Base-by-base conservation (phyloP, 2,797 vertebrate genomes). In the Prionace glauca region DNA sequence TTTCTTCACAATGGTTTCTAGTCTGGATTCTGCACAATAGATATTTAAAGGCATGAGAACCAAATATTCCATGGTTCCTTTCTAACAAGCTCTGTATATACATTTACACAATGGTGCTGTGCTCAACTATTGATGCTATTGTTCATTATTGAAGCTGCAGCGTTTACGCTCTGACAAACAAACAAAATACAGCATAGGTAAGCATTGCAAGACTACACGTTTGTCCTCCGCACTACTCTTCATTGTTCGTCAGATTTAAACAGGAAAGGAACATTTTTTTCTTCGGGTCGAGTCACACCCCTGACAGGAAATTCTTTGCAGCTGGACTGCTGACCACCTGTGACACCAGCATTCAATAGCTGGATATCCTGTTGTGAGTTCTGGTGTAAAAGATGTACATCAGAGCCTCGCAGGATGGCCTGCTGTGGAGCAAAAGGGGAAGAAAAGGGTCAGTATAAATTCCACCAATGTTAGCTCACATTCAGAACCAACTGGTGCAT, bases 331-430 rank as follows among this genome's bases (percentile, higher is more conserved):
- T 95, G 97, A 97, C 97, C 97, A 98, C 97, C 98, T 98, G 98
- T 98, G 98, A 98, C 97, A 97, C 97, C 97, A 96, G 96, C 96
- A 62, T 96, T 98, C 97, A 98, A 99, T 98, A 97, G 98, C 97
- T 98, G 98, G 98, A 99, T 98, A 98, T 99, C 98, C 98, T 98
- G 98, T 98, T 97, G 96, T 95, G 74, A 96, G 96, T 96, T 97
- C 96, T 32, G 96, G 96, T 72, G 96, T 90, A 96, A 96, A 77
- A 96, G 96, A 96, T 96, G 96, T 74, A 96, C 62, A 96, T 96
- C 97, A 96, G 97, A 97, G 96, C 97, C 97, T 96, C 96, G 96
- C 97, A 96, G 96, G 96, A 96, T 95, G 79, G 97, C 96, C 96
- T 65, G 96, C 96, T 96, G 96, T 96, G 97, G 97, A 96, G 96